Percentiles rank a stretch among this genome's conserved stretches.
phyloP scores from a whole-genome alignment of 2,797 vertebrate species.

The Xenopus petersii region DNA sequence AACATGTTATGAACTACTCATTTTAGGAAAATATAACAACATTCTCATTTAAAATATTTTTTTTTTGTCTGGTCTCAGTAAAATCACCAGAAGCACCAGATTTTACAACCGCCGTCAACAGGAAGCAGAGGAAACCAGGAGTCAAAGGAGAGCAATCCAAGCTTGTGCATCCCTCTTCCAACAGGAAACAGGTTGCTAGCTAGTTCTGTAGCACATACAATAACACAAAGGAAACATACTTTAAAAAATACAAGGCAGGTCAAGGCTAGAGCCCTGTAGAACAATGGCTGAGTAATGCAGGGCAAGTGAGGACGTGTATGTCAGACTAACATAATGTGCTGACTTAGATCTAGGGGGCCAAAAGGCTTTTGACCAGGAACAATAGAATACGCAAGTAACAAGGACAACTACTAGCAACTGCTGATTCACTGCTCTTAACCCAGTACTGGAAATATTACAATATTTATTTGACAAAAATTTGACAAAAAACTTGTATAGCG shows the following conservation, averaged over 20 bases:
- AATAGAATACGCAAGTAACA: background rate
- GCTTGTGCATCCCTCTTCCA: slow-evolving; percentile 30
- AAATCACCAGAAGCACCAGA: slow-evolving; percentile 1
- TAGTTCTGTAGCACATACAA: slow-evolving; percentile 31
- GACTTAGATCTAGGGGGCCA: background rate
- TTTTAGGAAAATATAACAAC: slow-evolving; percentile 10
- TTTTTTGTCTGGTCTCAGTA: slow-evolving; percentile 7
- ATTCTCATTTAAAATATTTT: background rate
- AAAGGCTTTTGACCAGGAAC: slow-evolving; percentile 2
- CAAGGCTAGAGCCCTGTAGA: slow-evolving; percentile 28
- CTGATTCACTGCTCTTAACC: background rate
- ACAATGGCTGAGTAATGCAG: slow-evolving; percentile 24
- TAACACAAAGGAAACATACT: slow-evolving; percentile 28
- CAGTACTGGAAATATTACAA: background rate
- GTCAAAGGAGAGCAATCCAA: slow-evolving; percentile 8
- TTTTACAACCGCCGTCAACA: slow-evolving; percentile 27
- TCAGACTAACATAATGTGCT: slow-evolving; percentile 5
- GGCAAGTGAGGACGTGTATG: slow-evolving; percentile 40
- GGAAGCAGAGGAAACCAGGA: slow-evolving; percentile 43
- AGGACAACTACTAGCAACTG: background rate
- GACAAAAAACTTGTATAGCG: too few relatives aligned
- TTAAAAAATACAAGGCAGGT: slow-evolving; percentile 22
- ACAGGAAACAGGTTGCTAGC: slow-evolving; percentile 36
- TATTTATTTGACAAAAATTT: too few relatives aligned
- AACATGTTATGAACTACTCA: background rate